These are phyloP conservation scores for Phalera bucephala DNA, from an alignment of 2,888 invertebrate genomes.

Conservation along the genomic window DNA sequence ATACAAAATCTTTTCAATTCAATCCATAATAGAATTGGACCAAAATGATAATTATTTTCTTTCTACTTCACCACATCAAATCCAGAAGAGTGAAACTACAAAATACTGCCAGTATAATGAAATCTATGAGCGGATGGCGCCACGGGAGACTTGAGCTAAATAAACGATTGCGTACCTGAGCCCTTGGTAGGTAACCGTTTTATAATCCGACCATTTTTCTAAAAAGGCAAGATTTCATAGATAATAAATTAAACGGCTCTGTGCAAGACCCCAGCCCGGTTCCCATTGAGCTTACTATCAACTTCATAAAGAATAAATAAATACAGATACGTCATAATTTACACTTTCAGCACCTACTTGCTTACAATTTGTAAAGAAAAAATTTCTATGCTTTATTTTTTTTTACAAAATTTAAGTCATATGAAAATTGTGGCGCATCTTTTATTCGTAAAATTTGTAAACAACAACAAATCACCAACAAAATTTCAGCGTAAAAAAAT, in stretches of 20 bases:
- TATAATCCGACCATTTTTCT: background rate
- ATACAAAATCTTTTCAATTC: background rate
- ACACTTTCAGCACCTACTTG: too few relatives aligned
- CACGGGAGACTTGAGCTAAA: conserved; percentile 17
- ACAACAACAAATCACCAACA: too few relatives aligned
- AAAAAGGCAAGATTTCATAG: too few relatives aligned
- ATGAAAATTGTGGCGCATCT: too few relatives aligned
- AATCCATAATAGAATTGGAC: background rate
- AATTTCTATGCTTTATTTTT: too few relatives aligned
- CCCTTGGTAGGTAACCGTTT: conserved; percentile 20
- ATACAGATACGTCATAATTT: too few relatives aligned
- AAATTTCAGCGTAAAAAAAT: too few relatives aligned
- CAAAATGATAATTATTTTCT: too few relatives aligned
- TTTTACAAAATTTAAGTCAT: too few relatives aligned
- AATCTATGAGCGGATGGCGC: conserved; percentile 26
- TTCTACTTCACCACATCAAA: conserved; percentile 6
- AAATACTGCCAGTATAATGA: conserved; percentile 12
- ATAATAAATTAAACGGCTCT: background rate
- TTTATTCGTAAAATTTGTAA: too few relatives aligned
- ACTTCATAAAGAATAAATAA: background rate
- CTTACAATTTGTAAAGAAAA: too few relatives aligned
- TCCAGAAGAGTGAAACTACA: conserved; percentile 8
- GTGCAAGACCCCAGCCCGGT: background rate
- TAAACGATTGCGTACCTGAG: conserved; percentile 22
- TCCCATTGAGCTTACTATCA: background rate